Conservation (phyloP, 2,797 vertebrate genomes). For the Diplodus sargus region DNA sequence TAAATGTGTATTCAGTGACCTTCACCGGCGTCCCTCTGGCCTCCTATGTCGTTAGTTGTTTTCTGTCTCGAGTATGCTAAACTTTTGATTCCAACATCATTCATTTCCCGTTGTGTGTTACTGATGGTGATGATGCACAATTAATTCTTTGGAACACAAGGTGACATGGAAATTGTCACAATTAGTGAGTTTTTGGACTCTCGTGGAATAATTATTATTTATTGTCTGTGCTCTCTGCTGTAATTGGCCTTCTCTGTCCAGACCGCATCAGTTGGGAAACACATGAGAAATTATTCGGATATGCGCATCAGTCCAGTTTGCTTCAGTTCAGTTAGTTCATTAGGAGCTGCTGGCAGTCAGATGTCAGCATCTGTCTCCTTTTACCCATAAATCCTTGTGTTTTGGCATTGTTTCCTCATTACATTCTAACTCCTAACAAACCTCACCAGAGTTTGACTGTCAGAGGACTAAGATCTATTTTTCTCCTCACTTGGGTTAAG, state of each 20-base stretch:
- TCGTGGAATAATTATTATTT: slow-evolving; percentile 24
- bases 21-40: neutral
- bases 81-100: neutral
- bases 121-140: neutral
- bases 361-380: slow-evolving; percentile 49
- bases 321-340: slow-evolving; percentile 58
- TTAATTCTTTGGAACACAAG: neutral
- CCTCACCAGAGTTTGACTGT: slow-evolving; percentile 36
- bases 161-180: slow-evolving; percentile 2
- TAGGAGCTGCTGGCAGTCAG: slow-evolving; percentile 62
- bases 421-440: slow-evolving; percentile 49
- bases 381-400: slow-evolving; percentile 48
- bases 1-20: neutral
- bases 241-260: slow-evolving; percentile 46
- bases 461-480: slow-evolving; percentile 16
- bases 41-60: neutral
- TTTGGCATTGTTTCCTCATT: slow-evolving; percentile 53
- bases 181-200: slow-evolving; percentile 1
- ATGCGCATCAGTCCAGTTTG: slow-evolving; percentile 40
- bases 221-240: slow-evolving; percentile 18
- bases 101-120: too few relatives aligned
- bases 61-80: neutral
- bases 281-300: slow-evolving; percentile 45
- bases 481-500: slow-evolving; percentile 8
- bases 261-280: slow-evolving; percentile 28